Conservation (phyloP, 2,113 vertebrate genomes). For the Xenopus laevis region DNA sequence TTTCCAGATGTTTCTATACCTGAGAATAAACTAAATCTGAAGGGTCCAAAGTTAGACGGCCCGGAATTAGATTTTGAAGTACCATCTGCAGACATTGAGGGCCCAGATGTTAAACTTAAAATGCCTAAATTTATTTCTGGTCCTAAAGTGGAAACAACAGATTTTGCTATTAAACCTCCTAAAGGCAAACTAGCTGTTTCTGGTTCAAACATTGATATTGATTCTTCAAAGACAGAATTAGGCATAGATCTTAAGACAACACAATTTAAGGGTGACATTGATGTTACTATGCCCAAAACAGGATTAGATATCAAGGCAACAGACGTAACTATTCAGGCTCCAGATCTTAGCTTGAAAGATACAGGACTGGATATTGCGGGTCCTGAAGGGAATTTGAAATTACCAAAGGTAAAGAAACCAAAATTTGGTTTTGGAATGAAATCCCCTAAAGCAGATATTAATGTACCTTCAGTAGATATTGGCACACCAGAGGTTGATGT, state of each 20-base stretch:
- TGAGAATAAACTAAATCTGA: too few species aligned
- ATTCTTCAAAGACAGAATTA: too few species aligned
- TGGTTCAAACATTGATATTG: conserved; percentile 47
- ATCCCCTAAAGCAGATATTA: conserved; percentile 64
- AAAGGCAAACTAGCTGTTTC: conserved; percentile 46
- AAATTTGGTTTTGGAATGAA: conserved; percentile 71
- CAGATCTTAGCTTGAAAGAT: too few species aligned
- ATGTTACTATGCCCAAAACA: too few species aligned
- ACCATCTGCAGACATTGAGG: not conserved
- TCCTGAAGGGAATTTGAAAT: too few species aligned
- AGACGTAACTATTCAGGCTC: too few species aligned
- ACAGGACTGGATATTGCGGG: too few species aligned
- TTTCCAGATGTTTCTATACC: too few species aligned
- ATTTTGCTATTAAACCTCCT: conserved; percentile 32
- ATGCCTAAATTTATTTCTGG: conserved; percentile 69
- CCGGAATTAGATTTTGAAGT: too few species aligned
- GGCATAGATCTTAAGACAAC: too few species aligned
- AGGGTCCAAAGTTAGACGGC: too few species aligned
- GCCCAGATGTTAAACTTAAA: conserved; percentile 63
- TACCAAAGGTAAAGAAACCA: conserved; percentile 60
- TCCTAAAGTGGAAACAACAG: conserved; percentile 48
- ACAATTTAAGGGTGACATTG: conserved; percentile 12
- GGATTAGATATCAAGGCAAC: too few species aligned
- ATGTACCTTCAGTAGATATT: conserved; percentile 48
- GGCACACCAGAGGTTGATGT: conserved; percentile 60